Conservation (phyloP, 2,113 vertebrate species). For the Caloenas nicobarica region DNA sequence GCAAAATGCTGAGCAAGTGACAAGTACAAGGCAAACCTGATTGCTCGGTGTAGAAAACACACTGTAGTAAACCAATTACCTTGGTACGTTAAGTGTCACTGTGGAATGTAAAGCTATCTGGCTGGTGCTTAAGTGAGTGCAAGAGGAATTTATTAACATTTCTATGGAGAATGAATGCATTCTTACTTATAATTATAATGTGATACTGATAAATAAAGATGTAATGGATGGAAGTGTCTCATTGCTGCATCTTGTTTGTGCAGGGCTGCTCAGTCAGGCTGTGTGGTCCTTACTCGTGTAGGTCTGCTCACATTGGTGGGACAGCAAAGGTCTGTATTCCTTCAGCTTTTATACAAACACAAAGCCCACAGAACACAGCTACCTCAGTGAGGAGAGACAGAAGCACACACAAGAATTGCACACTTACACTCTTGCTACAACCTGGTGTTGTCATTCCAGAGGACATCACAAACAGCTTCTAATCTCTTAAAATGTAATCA, state of each 20-base stretch:
- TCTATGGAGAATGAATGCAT: not conserved
- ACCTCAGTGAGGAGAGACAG: not conserved
- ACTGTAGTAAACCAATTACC: not conserved
- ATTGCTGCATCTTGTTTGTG: not conserved
- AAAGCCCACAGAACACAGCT: not conserved
- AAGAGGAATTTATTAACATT: conserved; percentile 14
- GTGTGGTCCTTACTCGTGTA: not conserved
- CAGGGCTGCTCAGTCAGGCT: not conserved
- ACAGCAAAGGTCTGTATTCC: not conserved
- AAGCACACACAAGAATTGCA: not conserved
- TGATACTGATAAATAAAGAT: not conserved
- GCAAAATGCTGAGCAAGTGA: not conserved
- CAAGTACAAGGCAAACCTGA: not conserved
- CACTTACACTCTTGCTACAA: not conserved
- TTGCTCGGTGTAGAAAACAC: not conserved
- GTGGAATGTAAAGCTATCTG: not conserved
- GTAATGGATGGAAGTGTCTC: not conserved
- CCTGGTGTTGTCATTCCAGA: not conserved
- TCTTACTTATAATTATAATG: not conserved
- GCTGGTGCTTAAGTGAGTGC: not conserved
- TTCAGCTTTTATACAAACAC: not conserved
- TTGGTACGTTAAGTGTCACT: not conserved
- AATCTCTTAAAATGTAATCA: not conserved
- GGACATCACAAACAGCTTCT: not conserved
- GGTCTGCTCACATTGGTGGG: not conserved